Conservation (phyloP, 2,888 invertebrate genomes). For the Nowickia ferox region DNA sequence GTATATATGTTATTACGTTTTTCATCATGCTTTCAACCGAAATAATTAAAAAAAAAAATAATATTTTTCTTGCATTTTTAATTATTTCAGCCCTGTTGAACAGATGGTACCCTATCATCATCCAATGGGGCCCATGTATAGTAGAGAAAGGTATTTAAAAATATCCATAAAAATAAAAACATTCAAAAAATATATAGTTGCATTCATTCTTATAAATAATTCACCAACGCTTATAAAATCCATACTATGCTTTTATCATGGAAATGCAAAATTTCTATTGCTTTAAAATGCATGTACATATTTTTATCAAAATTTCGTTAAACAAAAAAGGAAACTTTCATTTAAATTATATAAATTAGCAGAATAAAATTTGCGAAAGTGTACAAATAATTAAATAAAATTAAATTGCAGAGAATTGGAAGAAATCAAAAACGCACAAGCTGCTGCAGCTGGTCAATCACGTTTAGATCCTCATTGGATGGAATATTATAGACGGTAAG, state of each 20-base stretch:
- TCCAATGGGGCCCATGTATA: conserved; percentile 84
- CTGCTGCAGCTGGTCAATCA: conserved; percentile 86
- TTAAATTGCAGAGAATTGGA: conserved; percentile 87
- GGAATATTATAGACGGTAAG: conserved; percentile 90
- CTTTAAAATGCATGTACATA: conserved; percentile 9
- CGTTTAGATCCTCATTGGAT: conserved; percentile 92
- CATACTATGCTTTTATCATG: conserved; percentile 44
- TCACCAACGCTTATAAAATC: conserved; percentile 37
- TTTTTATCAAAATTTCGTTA: conserved; percentile 2
- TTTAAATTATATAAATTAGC: background rate
- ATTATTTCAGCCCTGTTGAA: conserved; percentile 84
- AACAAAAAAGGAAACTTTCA: background rate
- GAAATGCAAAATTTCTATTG: conserved; percentile 38
- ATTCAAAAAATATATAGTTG: conserved; percentile 56
- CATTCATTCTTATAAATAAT: conserved; percentile 22
- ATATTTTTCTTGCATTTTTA: conserved; percentile 70
- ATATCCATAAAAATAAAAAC: conserved; percentile 59
- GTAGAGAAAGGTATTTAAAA: conserved; percentile 83
- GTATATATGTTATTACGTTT: too few species aligned
- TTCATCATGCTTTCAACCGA: background rate
- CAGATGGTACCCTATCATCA: conserved; percentile 84
- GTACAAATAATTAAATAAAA: background rate
- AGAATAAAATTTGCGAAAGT: background rate
- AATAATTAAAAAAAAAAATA: conserved; percentile 43
- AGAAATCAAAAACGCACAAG: conserved; percentile 90